A percentile compares a stretch with the other conserved stretches of the same genome.
Conservation (phyloP, 2,888 invertebrate species). For the Gastracanthus pulcherrimus region DNA sequence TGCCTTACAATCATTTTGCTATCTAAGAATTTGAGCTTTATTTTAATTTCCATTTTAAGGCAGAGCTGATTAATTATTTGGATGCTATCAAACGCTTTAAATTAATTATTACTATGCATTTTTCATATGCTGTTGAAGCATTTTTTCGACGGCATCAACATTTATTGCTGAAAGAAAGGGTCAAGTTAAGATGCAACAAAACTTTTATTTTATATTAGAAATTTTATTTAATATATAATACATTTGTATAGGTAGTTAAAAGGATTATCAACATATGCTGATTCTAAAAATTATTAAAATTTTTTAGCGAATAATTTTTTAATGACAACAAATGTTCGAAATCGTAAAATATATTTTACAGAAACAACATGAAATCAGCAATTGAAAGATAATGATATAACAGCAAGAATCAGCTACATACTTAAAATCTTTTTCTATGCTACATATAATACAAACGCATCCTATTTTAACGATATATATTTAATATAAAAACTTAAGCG, state of each 20-base stretch:
- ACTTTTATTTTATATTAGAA: background rate
- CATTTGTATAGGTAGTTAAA: background rate
- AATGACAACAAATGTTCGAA: background rate
- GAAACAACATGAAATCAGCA: background rate
- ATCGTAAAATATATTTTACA: background rate
- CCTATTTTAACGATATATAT: background rate
- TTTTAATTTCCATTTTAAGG: background rate
- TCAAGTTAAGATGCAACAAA: background rate
- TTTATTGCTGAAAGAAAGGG: background rate
- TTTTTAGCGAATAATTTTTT: background rate
- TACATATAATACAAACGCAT: background rate
- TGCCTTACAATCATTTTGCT: background rate
- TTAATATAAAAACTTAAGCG: too few species aligned
- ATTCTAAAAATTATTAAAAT: background rate
- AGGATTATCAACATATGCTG: background rate
- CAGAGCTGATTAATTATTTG: background rate
- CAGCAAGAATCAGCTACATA: background rate
- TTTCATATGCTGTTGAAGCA: background rate
- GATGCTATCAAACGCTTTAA: background rate
- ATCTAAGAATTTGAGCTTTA: slow-evolving; percentile 11
- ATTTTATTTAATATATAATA: background rate
- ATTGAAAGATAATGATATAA: background rate
- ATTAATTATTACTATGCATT: background rate
- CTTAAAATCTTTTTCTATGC: background rate
- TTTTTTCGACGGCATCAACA: background rate